Conservation (phyloP, 2,888 invertebrate species). For the Hypomecis punctinalis region DNA sequence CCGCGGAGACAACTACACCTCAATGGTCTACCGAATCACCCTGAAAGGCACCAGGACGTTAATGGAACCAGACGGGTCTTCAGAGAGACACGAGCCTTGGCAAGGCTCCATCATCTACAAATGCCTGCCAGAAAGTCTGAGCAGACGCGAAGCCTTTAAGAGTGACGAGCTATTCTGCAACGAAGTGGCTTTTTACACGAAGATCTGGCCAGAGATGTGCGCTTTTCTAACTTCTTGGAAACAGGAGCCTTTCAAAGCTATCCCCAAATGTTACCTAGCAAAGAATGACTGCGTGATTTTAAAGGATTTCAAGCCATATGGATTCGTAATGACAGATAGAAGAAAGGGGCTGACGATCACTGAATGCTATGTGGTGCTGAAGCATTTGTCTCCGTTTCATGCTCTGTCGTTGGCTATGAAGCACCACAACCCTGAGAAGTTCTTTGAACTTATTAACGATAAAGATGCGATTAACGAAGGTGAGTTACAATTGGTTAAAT, state of each 20-base stretch:
- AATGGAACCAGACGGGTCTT: slow-evolving; percentile 57
- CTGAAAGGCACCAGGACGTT: slow-evolving; percentile 80
- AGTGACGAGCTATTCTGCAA: slow-evolving; percentile 89
- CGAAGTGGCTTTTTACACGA: slow-evolving; percentile 89
- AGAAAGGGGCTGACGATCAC: slow-evolving; percentile 85
- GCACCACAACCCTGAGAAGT: slow-evolving; percentile 82
- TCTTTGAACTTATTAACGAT: slow-evolving; percentile 78
- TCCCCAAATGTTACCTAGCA: slow-evolving; percentile 86
- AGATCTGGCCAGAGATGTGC: slow-evolving; percentile 87
- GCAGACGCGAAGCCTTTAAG: slow-evolving; percentile 88
- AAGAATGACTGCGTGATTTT: slow-evolving; percentile 83
- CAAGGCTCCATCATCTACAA: slow-evolving; percentile 88
- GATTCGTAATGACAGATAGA: slow-evolving; percentile 87
- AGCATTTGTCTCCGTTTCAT: slow-evolving; percentile 87
- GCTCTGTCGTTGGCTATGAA: slow-evolving; percentile 87
- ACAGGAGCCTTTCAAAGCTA: slow-evolving; percentile 78
- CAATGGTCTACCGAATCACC: slow-evolving; percentile 88
- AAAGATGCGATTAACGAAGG: slow-evolving; percentile 81
- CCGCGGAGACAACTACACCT: slow-evolving; percentile 90
- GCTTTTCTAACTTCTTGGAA: slow-evolving; percentile 83
- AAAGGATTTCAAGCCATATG: slow-evolving; percentile 86
- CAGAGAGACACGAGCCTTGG: slow-evolving; percentile 82
- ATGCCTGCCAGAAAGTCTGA: slow-evolving; percentile 87
- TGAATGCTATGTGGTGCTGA: slow-evolving; percentile 85
- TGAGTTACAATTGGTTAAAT: slow-evolving; percentile 40